Evolutionary conservation across 2,113 vertebrate species (phyloP).

Genomic region (Pterocles burchelli): DNA sequence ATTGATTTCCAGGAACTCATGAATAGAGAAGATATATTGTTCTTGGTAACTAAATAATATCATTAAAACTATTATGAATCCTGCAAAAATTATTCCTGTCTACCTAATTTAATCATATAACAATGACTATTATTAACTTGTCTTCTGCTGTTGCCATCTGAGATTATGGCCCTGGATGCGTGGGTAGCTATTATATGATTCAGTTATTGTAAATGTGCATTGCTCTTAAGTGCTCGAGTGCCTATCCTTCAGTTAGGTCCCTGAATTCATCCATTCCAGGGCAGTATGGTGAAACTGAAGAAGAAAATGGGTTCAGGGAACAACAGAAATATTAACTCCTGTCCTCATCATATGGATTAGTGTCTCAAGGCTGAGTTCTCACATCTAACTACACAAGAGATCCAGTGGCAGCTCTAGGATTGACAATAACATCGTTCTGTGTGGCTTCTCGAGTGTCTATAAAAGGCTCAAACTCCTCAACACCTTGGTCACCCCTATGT

Average conservation of each 20-base stretch:
- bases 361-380: neutral
- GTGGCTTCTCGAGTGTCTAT: rapidly evolving
- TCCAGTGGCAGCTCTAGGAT: neutral
- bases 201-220: conserved; percentile 8
- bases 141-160: conserved; percentile 29
- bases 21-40: conserved; percentile 35
- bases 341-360: neutral
- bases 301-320: neutral
- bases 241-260: neutral
- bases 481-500: neutral
- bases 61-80: conserved; percentile 41
- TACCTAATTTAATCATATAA: conserved; percentile 50
- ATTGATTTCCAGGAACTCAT: conserved; percentile 54
- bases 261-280: neutral
- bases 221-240: neutral
- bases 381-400: neutral
- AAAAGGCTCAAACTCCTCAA: neutral
- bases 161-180: conserved; percentile 12
- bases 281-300: neutral
- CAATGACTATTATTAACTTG: conserved; percentile 47
- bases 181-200: neutral
- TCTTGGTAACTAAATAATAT: conserved; percentile 49
- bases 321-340: neutral
- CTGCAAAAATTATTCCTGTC: conserved; percentile 31
- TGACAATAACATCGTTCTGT: rapidly evolving